phyloP scores from a whole-genome alignment of 2,797 vertebrate genomes.

The Gymnoscopelus braueri region DNA sequence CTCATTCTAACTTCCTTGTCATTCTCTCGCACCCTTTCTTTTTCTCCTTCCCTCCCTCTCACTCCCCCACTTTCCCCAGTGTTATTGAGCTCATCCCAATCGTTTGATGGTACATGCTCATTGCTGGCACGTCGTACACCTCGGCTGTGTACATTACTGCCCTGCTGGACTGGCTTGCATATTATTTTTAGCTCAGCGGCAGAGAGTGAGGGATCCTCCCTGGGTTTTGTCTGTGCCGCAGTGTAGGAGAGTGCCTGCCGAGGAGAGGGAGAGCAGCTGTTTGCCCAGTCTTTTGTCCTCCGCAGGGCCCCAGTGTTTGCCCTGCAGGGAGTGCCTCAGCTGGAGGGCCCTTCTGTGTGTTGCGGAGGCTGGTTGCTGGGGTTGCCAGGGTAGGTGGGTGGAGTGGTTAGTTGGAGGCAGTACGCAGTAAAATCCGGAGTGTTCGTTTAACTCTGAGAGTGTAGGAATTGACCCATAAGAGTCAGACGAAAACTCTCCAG shows the following conservation, averaged over 20 bases:
- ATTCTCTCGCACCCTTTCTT: background rate
- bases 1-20: background rate
- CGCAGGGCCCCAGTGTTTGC: constrained; percentile 71
- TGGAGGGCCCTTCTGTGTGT: constrained; percentile 47
- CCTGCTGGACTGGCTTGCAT: constrained; percentile 42
- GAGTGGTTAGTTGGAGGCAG: constrained; percentile 9
- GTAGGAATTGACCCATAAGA: too few species aligned
- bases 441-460: too few species aligned
- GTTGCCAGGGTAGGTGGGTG: constrained; percentile 39
- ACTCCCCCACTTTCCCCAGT: background rate
- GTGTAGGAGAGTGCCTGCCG: constrained; percentile 57
- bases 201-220: constrained; percentile 72
- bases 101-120: constrained; percentile 56
- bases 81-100: constrained; percentile 50
- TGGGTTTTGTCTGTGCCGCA: constrained; percentile 66
- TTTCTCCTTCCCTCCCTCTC: background rate
- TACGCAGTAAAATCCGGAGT: background rate
- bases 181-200: constrained; percentile 71
- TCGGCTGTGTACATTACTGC: constrained; percentile 70
- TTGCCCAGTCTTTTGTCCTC: constrained; percentile 77
- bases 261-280: constrained; percentile 65
- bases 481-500: background rate
- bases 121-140: constrained; percentile 59
- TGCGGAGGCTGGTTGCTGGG: background rate
- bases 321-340: constrained; percentile 75